Evolutionary conservation across 2,797 vertebrate genomes (phyloP).

Genomic region (Cygnus olor): DNA sequence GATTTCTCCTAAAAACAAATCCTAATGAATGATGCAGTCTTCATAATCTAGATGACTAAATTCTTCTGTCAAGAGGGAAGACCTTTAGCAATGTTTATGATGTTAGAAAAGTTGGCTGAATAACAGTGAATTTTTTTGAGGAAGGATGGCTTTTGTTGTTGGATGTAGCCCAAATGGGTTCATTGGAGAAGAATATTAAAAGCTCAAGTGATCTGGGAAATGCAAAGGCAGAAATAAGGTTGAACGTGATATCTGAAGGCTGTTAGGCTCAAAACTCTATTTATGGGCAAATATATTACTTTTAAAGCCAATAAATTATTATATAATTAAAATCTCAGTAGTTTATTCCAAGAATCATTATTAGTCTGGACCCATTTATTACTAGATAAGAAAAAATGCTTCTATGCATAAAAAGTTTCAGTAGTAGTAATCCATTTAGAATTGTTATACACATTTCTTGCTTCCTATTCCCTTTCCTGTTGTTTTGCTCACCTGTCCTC

Average conservation of each 20-base stretch:
- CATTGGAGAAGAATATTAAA: background rate
- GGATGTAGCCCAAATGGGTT: background rate
- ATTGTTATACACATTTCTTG: background rate
- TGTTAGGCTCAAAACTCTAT: background rate
- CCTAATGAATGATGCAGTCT: background rate
- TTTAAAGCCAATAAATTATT: background rate
- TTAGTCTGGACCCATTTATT: background rate
- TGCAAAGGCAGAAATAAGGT: background rate
- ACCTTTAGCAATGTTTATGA: background rate
- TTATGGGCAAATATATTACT: background rate
- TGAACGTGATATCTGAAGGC: background rate
- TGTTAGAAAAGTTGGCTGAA: background rate
- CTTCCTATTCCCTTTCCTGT: background rate
- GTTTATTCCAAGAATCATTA: background rate
- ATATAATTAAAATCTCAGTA: background rate
- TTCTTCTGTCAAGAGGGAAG: background rate
- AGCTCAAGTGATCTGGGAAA: background rate
- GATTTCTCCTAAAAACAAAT: background rate
- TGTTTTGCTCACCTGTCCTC: background rate
- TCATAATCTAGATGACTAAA: background rate
- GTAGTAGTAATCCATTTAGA: background rate
- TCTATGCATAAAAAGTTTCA: background rate
- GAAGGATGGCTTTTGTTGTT: background rate
- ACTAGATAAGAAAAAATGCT: background rate
- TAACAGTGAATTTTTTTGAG: background rate